phyloP scores from a whole-genome alignment of 37 sponge, comb jelly and placozoan genomes.

The Chondrosia reniformis region DNA sequence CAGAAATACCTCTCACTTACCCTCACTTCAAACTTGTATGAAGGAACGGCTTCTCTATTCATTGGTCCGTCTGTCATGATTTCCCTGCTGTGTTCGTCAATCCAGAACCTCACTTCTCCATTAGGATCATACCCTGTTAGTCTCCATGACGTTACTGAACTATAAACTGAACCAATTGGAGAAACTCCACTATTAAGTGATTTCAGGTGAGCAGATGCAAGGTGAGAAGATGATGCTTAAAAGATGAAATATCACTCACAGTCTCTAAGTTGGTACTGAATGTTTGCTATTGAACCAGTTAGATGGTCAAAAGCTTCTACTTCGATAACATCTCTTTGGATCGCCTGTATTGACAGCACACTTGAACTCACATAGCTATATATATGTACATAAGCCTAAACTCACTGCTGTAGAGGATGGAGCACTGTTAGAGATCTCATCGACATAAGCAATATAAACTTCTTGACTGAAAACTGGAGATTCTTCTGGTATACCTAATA shows the following conservation, averaged over 20 bases:
- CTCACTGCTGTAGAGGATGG: slow-evolving; percentile 1
- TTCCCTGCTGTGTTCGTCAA: background rate
- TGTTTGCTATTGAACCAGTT: slow-evolving; percentile 4
- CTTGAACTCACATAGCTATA: background rate
- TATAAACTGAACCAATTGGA: too few species aligned
- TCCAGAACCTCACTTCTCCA: background rate
- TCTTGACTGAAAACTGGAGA: background rate
- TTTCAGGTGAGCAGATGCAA: background rate
- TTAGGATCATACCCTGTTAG: background rate
- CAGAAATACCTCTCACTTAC: too few species aligned
- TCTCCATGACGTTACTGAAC: background rate
- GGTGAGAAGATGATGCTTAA: background rate
- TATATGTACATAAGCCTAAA: background rate
- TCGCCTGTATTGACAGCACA: background rate
- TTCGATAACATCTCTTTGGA: background rate
- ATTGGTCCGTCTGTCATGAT: background rate
- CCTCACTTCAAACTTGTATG: slow-evolving; percentile 11
- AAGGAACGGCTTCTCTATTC: background rate
- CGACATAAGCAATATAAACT: background rate
- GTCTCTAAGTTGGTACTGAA: background rate
- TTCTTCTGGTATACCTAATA: background rate
- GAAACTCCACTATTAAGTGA: background rate
- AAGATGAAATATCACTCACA: background rate
- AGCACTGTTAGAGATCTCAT: slow-evolving; percentile 4
- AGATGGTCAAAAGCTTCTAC: background rate